A percentile compares a stretch with the other conserved stretches of the same genome.
These are phyloP conservation scores for Wiebesia pumilae DNA, from an alignment of 1,140 invertebrate species.

Conservation along the genomic window DNA sequence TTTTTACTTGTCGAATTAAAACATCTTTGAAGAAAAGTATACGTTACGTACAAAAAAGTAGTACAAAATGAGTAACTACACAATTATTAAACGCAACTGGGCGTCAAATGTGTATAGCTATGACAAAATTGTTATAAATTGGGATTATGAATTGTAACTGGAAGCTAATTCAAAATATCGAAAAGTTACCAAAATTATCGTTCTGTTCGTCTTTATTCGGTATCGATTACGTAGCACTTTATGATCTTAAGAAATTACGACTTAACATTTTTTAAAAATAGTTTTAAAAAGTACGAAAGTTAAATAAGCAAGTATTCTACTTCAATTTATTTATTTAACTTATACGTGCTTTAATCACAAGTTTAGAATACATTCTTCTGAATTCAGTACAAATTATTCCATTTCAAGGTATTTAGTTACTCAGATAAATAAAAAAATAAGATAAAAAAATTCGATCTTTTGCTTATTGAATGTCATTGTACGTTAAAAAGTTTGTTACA, in stretches of 20 bases:
- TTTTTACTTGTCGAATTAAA: slow-evolving; percentile 22
- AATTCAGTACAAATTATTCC: slow-evolving; percentile 13
- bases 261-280: neutral
- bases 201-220: neutral
- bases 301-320: slow-evolving; percentile 24
- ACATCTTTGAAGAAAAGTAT: neutral
- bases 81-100: neutral
- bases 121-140: no score
- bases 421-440: slow-evolving; percentile 27
- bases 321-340: slow-evolving; percentile 20
- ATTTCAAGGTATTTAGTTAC: neutral
- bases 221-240: neutral
- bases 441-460: slow-evolving; percentile 26
- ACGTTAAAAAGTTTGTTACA: slow-evolving; percentile 24
- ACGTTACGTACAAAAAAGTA: neutral
- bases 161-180: neutral
- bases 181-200: neutral
- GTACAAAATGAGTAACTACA: neutral
- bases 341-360: neutral
- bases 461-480: neutral
- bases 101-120: neutral
- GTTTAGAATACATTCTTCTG: neutral
- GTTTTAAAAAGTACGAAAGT: slow-evolving; percentile 31
- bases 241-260: neutral
- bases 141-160: neutral